phyloP scores from a whole-genome alignment of 2,888 invertebrate species.

The Hypena proboscidalis region DNA sequence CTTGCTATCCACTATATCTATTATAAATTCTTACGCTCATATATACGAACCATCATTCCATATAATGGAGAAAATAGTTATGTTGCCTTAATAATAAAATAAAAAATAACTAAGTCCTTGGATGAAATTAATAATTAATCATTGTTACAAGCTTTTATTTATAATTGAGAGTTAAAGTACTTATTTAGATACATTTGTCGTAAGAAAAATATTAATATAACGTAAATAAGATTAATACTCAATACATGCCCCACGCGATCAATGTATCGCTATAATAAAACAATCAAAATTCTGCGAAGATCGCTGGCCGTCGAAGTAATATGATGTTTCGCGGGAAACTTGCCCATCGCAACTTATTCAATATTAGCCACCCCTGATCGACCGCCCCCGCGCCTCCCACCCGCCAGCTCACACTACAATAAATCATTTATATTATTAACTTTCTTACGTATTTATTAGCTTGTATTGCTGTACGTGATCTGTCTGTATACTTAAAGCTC shows the following conservation, averaged over 20 bases:
- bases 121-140: too few relatives aligned
- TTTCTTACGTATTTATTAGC: constrained; percentile 43
- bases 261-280: constrained; percentile 55
- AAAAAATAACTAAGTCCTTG: too few relatives aligned
- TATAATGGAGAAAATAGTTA: too few relatives aligned
- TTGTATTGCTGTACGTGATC: constrained; percentile 24
- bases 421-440: constrained; percentile 51
- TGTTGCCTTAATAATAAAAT: too few relatives aligned
- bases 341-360: constrained; percentile 79
- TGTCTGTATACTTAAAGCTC: constrained; percentile 17
- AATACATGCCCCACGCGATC: not conserved
- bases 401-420: constrained; percentile 56
- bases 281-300: constrained; percentile 75
- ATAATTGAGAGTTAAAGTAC: too few relatives aligned
- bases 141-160: too few relatives aligned
- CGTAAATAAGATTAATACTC: not conserved
- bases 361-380: constrained; percentile 66
- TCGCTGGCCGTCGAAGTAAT: constrained; percentile 68
- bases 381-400: constrained; percentile 45
- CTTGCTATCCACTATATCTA: too few relatives aligned
- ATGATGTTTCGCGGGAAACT: constrained; percentile 79
- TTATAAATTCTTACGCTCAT: too few relatives aligned
- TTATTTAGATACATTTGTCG: not conserved
- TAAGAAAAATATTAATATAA: too few relatives aligned
- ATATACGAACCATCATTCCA: too few relatives aligned